phyloP scores from a whole-genome alignment of 2,113 vertebrate species.

The Tragulus kanchil region DNA sequence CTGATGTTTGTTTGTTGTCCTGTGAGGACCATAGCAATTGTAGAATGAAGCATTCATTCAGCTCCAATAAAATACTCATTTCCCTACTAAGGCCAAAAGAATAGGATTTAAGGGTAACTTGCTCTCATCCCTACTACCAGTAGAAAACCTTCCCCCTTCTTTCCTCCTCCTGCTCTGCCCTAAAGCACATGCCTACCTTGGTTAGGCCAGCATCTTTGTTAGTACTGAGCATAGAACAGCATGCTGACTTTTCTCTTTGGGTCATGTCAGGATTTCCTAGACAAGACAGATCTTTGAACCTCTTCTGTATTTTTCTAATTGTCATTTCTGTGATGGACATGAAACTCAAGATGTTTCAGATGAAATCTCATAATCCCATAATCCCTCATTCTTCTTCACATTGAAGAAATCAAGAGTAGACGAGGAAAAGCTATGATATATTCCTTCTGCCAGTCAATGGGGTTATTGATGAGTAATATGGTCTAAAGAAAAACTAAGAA shows the following conservation, averaged over 20 bases:
- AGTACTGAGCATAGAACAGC: background rate
- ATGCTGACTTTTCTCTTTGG: background rate
- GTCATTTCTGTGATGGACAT: background rate
- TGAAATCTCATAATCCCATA: background rate
- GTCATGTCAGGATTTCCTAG: background rate
- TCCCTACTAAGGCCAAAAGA: too few species aligned
- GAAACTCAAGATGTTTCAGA: background rate
- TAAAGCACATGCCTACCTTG: background rate
- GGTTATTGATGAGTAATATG: background rate
- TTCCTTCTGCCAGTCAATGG: background rate
- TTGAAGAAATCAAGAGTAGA: background rate
- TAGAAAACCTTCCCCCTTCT: background rate
- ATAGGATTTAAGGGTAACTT: background rate
- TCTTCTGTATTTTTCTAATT: background rate
- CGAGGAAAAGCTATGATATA: background rate
- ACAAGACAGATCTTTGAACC: background rate
- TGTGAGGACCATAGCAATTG: background rate
- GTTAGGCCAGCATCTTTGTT: background rate
- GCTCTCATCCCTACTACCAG: background rate
- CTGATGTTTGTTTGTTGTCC: background rate
- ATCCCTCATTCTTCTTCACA: background rate
- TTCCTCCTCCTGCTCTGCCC: background rate
- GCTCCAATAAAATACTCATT: too few species aligned
- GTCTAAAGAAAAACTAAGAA: conserved; percentile 19
- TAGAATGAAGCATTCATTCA: too few species aligned